Conservation (phyloP, 2,797 vertebrate genomes). For the Sebastes hopkinsi region DNA sequence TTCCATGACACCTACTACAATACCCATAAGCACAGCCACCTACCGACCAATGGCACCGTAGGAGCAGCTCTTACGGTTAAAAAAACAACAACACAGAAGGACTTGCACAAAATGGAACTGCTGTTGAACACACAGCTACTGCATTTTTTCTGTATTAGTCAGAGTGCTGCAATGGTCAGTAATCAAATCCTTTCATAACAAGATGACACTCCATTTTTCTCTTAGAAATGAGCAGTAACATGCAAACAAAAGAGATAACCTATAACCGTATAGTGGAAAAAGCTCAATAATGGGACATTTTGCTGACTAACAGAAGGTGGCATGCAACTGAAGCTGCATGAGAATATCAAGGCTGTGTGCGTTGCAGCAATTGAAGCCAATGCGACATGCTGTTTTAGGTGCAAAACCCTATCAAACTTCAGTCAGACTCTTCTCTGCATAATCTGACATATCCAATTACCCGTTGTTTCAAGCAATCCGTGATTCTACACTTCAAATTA, state of each 20-base stretch:
- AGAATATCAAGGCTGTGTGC: neutral
- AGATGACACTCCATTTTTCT: neutral
- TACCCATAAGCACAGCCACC: constrained; percentile 12
- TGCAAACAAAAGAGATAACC: neutral
- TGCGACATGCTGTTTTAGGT: neutral
- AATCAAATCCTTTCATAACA: neutral
- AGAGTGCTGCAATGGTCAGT: neutral
- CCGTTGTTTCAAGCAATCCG: neutral
- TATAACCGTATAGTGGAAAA: neutral
- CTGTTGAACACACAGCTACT: neutral
- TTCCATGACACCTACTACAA: constrained; percentile 42
- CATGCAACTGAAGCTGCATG: neutral
- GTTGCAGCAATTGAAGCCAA: neutral
- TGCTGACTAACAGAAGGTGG: neutral
- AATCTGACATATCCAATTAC: neutral
- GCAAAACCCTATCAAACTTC: neutral
- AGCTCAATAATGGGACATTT: neutral
- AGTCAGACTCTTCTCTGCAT: neutral
- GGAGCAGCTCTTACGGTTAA: neutral
- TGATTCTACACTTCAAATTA: neutral
- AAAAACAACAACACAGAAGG: neutral
- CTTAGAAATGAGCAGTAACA: neutral
- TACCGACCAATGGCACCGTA: neutral
- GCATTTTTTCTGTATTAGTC: neutral
- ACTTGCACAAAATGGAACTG: neutral